Conservation (phyloP, 1,140 invertebrate species). For the Brachionus calyciflorus region DNA sequence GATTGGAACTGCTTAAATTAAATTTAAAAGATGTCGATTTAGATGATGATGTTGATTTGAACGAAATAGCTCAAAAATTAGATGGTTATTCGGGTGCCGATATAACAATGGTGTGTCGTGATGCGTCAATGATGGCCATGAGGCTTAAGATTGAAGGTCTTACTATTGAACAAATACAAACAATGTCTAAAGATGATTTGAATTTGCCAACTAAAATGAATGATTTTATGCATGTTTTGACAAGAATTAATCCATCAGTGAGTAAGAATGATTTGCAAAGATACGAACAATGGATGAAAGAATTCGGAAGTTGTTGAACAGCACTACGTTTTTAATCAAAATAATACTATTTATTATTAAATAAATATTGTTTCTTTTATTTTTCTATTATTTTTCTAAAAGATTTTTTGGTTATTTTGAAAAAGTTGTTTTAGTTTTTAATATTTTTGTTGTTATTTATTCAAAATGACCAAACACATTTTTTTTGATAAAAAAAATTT, state of each 20-base stretch:
- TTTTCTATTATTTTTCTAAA: too few relatives aligned
- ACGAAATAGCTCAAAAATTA: conserved; percentile 75
- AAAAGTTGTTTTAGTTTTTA: too few relatives aligned
- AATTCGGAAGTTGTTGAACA: conserved; percentile 34
- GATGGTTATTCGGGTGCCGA: conserved; percentile 98
- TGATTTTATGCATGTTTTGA: conserved; percentile 86
- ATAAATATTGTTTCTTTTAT: too few relatives aligned
- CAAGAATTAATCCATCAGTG: conserved; percentile 93
- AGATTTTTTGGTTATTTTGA: too few relatives aligned
- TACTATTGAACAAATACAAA: conserved; percentile 85
- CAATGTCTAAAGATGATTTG: conserved; percentile 80
- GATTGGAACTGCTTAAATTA: conserved; percentile 83
- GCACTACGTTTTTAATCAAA: too few relatives aligned
- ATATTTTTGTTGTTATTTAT: too few relatives aligned
- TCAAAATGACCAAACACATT: too few relatives aligned
- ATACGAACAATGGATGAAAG: conserved; percentile 90
- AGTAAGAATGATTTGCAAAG: conserved; percentile 89
- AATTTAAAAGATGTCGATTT: conserved; percentile 75
- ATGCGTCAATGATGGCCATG: conserved; percentile 99
- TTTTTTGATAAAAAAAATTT: too few relatives aligned
- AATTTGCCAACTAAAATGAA: conserved; percentile 84
- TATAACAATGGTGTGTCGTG: conserved; percentile 96
- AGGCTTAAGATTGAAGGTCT: conserved; percentile 85
- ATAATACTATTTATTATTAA: too few relatives aligned
- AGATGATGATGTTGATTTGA: conserved; percentile 76